Base-by-base conservation (phyloP, 2,797 vertebrate genomes). In the Enoplosus armatus region DNA sequence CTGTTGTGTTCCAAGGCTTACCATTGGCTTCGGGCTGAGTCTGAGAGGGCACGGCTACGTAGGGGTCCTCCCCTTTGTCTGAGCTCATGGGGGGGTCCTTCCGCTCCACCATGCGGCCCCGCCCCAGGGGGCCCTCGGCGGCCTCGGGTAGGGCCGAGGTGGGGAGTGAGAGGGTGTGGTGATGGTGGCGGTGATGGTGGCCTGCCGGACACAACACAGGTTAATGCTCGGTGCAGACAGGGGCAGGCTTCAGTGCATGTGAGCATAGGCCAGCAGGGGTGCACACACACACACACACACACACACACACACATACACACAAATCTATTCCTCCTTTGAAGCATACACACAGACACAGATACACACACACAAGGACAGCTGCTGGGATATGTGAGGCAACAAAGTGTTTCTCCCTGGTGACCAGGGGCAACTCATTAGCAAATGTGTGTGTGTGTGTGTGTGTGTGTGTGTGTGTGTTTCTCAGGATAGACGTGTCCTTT, bases 1-100 rank as follows among this genome's bases (percentile, higher is more conserved):
- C 82, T 88, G 87, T 89, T 89, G 87, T 90, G 95, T 97, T 98
- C 97, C 97, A 98, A 99, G 98, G 98, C 98, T 99, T 99, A 99
- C 98, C 98, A 96, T 97, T 97, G 94, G 96, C 96, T 95, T 98
- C 97, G 85, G 97, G 97, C 93, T 97, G 97, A 94, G 97, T 97
- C 97, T 97, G 96, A 94, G 98, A 98, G 91, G 98, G 97, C 91
- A 97, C 96, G 64, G 97, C 97, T 94, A 97, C 94, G 95, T 97
- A 97, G 88, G 97, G 96, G 91, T 94, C 93, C 90, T 99, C 97
- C 94, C 96, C 97, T 95, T 96, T 97, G 96, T 97, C 97, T 84
- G 96, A 95, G 93, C 96, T 96, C 91, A 94, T 94, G 84, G 96
- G 95, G 45, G 93, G 93, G 85, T 99, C 96, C 94, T 97, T 97